These are phyloP conservation scores for Drosophila cracens DNA, from an alignment of 2,888 invertebrate genomes.

Conservation along the genomic window DNA sequence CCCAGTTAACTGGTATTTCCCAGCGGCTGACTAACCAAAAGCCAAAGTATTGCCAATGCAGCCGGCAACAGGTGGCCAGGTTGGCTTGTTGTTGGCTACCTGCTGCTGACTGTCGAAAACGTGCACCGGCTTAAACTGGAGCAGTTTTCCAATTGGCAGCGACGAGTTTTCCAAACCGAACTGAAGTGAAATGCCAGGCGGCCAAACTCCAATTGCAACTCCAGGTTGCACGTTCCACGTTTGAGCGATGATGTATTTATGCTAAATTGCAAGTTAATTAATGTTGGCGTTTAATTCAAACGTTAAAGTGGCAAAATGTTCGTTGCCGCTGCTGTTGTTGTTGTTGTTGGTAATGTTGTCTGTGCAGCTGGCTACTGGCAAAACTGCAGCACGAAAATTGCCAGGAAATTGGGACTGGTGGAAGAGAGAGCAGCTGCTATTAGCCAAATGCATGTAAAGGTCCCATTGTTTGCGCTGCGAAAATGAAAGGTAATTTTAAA, in stretches of 20 bases:
- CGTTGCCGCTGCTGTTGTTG: constrained; percentile 31
- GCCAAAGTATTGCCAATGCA: constrained; percentile 22
- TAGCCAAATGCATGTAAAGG: constrained; percentile 12
- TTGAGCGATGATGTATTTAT: constrained; percentile 80
- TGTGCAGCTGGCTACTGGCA: constrained; percentile 49
- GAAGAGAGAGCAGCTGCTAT: constrained; percentile 41
- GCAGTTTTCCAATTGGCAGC: constrained; percentile 77
- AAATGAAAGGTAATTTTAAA: constrained; percentile 12
- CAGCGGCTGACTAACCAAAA: constrained; percentile 76
- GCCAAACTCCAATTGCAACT: constrained; percentile 14
- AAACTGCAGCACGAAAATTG: constrained; percentile 54
- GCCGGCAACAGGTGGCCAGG: constrained; percentile 57
- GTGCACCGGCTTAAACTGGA: constrained; percentile 80
- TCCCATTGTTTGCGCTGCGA: not conserved
- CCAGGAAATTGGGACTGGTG: constrained; percentile 55
- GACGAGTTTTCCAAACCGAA: constrained; percentile 71
- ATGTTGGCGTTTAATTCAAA: constrained; percentile 79
- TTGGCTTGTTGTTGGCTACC: constrained; percentile 16
- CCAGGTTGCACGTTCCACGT: constrained; percentile 23
- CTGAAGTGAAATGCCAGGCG: constrained; percentile 61
- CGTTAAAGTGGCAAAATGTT: constrained; percentile 75
- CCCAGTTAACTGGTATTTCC: constrained; percentile 69
- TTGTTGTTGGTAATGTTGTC: constrained; percentile 13
- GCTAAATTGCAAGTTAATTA: constrained; percentile 81
- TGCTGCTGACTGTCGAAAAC: constrained; percentile 65